A percentile compares a stretch with the other conserved stretches of the same genome.
Evolutionary conservation across 2,797 vertebrate genomes (phyloP).

Genomic region (Sebastes wilsoni): DNA sequence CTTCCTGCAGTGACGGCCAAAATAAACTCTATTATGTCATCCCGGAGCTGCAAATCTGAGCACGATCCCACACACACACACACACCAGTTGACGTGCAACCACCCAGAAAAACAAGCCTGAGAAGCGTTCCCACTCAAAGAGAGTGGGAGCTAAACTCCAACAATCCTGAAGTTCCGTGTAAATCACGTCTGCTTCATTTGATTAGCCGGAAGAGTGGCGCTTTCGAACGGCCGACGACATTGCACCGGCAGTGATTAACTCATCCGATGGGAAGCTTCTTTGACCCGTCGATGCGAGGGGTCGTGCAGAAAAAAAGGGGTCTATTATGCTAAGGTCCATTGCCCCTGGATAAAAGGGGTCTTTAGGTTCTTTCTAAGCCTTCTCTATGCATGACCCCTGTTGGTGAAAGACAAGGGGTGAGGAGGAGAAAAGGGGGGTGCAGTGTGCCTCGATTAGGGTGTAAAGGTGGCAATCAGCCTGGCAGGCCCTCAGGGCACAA

Average conservation of each 20-base stretch:
- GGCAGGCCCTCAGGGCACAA: slow-evolving; percentile 15
- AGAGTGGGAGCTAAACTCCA: slow-evolving; percentile 51
- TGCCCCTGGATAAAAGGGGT: slow-evolving; percentile 24
- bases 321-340: slow-evolving; percentile 40
- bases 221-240: neutral
- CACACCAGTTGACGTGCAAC: slow-evolving; percentile 20
- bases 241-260: slow-evolving; percentile 35
- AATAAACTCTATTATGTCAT: slow-evolving; percentile 57
- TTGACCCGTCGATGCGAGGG: slow-evolving; percentile 40
- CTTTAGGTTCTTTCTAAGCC: neutral
- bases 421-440: neutral
- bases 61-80: slow-evolving; percentile 40
- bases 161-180: slow-evolving; percentile 22
- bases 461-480: slow-evolving; percentile 27
- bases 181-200: slow-evolving; percentile 60
- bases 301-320: slow-evolving; percentile 30
- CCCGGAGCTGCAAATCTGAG: slow-evolving; percentile 24
- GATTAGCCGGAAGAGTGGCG: neutral
- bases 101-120: slow-evolving; percentile 4
- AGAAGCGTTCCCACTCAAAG: slow-evolving; percentile 57
- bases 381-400: slow-evolving; percentile 12
- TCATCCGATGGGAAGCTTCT: slow-evolving; percentile 36
- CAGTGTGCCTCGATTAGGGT: neutral
- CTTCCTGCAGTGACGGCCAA: slow-evolving; percentile 37
- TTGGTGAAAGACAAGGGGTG: neutral